Percentiles rank a stretch among this genome's conserved stretches.
Evolutionary conservation across 2,113 vertebrate genomes (phyloP).

Genomic region (Halcyon malimbica): DNA sequence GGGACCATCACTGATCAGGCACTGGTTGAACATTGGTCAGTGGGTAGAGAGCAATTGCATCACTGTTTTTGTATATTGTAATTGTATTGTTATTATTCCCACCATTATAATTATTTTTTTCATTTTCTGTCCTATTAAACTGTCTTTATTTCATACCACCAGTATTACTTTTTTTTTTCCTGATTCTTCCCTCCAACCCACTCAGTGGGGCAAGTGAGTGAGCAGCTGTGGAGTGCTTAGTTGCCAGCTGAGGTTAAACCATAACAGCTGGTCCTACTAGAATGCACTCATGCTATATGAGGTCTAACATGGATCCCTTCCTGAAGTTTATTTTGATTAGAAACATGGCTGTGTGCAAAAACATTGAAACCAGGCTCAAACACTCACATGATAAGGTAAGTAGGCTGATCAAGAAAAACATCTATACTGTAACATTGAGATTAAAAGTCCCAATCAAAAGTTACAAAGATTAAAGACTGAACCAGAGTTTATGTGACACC

Average conservation of each 20-base stretch:
- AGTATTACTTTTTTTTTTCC: too few species aligned
- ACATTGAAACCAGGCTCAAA: not conserved
- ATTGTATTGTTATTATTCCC: too few species aligned
- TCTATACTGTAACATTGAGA: not conserved
- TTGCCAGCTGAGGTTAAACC: not conserved
- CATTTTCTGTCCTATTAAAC: not conserved
- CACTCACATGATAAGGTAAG: rapidly evolving
- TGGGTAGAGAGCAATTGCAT: not conserved
- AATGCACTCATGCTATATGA: not conserved
- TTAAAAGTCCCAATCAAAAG: not conserved
- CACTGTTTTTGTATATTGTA: not conserved
- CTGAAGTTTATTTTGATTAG: not conserved
- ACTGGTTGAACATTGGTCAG: not conserved
- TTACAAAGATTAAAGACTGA: not conserved
- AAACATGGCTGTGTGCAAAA: not conserved
- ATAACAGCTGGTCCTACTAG: not conserved
- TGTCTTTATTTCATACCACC: not conserved
- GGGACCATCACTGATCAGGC: not conserved
- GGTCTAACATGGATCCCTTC: not conserved
- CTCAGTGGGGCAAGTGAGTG: too few species aligned
- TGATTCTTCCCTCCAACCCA: too few species aligned
- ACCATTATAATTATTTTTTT: not conserved
- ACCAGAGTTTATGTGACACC: not conserved
- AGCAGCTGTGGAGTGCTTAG: too few species aligned
- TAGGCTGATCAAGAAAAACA: not conserved